phyloP scores from a whole-genome alignment of 2,113 vertebrate genomes.

The Sporophila hypoxantha region DNA sequence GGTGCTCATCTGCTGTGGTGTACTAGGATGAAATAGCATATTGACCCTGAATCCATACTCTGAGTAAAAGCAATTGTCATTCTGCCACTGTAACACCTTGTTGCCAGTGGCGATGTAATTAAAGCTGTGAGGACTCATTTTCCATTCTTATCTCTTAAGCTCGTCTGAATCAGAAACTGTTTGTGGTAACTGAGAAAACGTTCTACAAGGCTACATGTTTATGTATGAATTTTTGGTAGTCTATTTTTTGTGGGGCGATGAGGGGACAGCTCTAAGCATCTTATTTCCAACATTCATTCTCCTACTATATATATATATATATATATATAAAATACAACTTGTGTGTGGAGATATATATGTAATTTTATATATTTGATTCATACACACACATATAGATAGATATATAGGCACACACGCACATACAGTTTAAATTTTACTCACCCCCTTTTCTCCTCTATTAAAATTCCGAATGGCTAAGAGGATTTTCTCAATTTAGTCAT shows the following conservation, averaged over 20 bases:
- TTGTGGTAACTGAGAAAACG: conserved; percentile 77
- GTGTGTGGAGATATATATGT: conserved; percentile 13
- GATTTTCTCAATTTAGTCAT: conserved; percentile 99
- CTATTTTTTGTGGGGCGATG: conserved; percentile 65
- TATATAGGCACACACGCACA: conserved; percentile 5
- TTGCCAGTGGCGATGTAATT: conserved; percentile 89
- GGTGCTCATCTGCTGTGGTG: conserved; percentile 67
- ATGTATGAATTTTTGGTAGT: conserved; percentile 79
- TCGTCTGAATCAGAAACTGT: conserved; percentile 79
- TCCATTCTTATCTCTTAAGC: conserved; percentile 80
- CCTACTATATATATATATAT: not conserved
- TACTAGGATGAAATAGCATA: conserved; percentile 71
- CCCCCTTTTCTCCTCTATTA: conserved; percentile 87
- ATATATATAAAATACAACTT: not conserved
- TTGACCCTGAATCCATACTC: conserved; percentile 76
- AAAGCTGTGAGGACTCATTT: conserved; percentile 87
- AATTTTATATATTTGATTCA: conserved; percentile 19
- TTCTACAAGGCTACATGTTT: conserved; percentile 78
- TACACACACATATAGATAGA: not conserved
- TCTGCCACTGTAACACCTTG: conserved; percentile 78
- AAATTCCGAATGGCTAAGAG: conserved; percentile 98
- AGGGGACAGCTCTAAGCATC: conserved; percentile 52
- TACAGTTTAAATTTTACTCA: conserved; percentile 79
- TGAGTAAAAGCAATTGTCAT: conserved; percentile 77
- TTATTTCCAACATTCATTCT: conserved; percentile 48